Percentiles rank a stretch among this genome's conserved stretches.
These are phyloP conservation scores for Cistogaster globosa DNA, from an alignment of 2,888 invertebrate species.

Conservation along the genomic window DNA sequence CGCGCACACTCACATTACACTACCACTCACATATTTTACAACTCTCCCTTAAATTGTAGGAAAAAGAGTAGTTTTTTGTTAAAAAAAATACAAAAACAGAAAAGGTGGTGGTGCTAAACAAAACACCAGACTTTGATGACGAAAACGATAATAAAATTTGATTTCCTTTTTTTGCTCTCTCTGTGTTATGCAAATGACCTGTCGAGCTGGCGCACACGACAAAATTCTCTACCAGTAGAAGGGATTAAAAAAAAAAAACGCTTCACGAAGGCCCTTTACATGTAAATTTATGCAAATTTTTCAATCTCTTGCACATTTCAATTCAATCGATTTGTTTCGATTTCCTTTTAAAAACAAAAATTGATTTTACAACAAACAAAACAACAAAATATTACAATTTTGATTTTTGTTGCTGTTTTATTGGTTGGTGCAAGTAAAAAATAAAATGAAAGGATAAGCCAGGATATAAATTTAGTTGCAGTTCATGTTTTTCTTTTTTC, in stretches of 20 bases:
- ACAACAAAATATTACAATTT: constrained; percentile 48
- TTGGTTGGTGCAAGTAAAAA: constrained; percentile 19
- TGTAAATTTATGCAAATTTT: constrained; percentile 69
- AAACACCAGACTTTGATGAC: constrained; percentile 58
- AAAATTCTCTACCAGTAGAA: constrained; percentile 46
- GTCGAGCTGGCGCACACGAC: constrained; percentile 73
- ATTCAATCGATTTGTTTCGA: constrained; percentile 60
- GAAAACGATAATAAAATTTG: constrained; percentile 15
- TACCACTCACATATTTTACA: not conserved
- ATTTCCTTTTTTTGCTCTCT: constrained; percentile 69
- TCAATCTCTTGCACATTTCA: constrained; percentile 3
- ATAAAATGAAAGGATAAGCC: constrained; percentile 36
- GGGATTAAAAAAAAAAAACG: constrained; percentile 33
- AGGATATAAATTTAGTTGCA: not conserved
- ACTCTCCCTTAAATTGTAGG: constrained; percentile 48
- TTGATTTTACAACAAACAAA: constrained; percentile 33
- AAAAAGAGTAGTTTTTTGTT: constrained; percentile 3
- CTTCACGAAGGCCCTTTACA: constrained; percentile 40
- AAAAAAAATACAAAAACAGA: not conserved
- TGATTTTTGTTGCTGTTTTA: constrained; percentile 46
- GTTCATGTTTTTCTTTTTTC: too few species aligned
- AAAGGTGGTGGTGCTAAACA: constrained; percentile 39
- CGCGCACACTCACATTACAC: not conserved
- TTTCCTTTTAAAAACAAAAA: constrained; percentile 31
- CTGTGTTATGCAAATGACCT: constrained; percentile 82